Evolutionary conservation across 2,113 vertebrate species (phyloP), one percentile per base, ranked within the genome.

Genomic region (Sturnira hondurensis): DNA sequence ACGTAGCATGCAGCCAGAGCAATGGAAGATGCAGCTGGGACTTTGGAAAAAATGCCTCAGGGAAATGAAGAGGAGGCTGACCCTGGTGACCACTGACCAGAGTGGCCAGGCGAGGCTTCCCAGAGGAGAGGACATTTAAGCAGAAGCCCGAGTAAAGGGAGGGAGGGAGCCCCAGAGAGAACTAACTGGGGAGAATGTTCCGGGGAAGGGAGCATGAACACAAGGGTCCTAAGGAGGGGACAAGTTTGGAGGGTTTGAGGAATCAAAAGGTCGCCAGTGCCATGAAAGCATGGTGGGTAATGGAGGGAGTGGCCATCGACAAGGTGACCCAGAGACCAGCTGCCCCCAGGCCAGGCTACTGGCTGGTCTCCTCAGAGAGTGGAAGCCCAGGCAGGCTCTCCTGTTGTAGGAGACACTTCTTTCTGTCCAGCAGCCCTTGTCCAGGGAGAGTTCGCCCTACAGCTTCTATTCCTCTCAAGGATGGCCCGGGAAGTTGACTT

Each of bases 261-360:
- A 36, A 22, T 36, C 22, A 31, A 17, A 54, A 33, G 7, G 15
- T 20, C 17, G 47, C 31, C 47, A 8, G 36, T 3, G 43, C 70
- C 41, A 13, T 2, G 6, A 31, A 8, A 12, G 13, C 2, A 0
- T 9, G n/a, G 70, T 0, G 22, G 12, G 28, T 0, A 0, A 19
- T 13, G 43, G 47, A 36, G 38, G 38, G 22, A 11, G 2, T 19
- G 50, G 41, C 2, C 28, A 2, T 33, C 9, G 2, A 4, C 1
- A 3, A 17, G 15, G 91, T 54, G 70, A 47, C 10, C 36, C 2
- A 24, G 16, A 2, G 31, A n/a, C 77, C 38, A 15, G 15, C 4
- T 1, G 31, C 38, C 9, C 38, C 7, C n/a, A 22, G 45, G 77
- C 76, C 11, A 16, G 20, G n/a, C 28, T 16, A 2, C 67, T 20